phyloP scores from a whole-genome alignment of 2,797 vertebrate genomes.

The Novumbra hubbsi region DNA sequence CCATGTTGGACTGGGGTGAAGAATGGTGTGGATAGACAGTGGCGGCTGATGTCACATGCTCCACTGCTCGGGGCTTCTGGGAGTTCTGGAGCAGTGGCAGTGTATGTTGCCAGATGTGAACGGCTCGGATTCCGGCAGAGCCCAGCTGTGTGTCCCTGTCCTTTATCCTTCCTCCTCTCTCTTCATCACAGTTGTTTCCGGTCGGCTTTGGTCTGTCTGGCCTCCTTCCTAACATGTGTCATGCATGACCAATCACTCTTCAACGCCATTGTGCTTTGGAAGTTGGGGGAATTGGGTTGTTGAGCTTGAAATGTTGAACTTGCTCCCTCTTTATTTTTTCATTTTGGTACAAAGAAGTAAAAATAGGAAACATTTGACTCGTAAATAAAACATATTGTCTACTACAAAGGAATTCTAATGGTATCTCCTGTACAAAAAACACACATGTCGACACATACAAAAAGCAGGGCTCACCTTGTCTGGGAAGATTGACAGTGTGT shows the following conservation, averaged over 20 bases:
- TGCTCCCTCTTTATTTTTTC: background rate
- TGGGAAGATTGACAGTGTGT: background rate
- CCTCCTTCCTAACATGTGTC: background rate
- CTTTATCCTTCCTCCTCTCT: background rate
- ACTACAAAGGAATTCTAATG: too few species aligned
- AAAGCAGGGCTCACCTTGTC: background rate
- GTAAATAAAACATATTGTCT: background rate
- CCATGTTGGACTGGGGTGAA: background rate
- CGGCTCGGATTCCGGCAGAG: conserved; percentile 57
- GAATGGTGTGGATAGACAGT: background rate
- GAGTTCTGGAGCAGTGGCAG: conserved; percentile 60
- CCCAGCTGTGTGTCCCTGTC: conserved; percentile 66
- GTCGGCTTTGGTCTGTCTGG: background rate
- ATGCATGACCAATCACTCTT: background rate
- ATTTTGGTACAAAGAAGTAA: background rate
- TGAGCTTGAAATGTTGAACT: background rate
- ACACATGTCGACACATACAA: too few species aligned
- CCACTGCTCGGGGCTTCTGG: conserved; percentile 28
- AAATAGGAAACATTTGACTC: background rate
- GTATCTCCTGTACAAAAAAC: too few species aligned
- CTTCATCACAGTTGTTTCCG: background rate
- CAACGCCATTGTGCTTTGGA: background rate
- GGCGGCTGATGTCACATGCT: conserved; percentile 16
- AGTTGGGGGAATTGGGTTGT: background rate
- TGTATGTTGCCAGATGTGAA: conserved; percentile 68